Evolutionary conservation across 92 coral and sea anemone species (phyloP).

Genomic region (Hydrozoanthus gracilis): DNA sequence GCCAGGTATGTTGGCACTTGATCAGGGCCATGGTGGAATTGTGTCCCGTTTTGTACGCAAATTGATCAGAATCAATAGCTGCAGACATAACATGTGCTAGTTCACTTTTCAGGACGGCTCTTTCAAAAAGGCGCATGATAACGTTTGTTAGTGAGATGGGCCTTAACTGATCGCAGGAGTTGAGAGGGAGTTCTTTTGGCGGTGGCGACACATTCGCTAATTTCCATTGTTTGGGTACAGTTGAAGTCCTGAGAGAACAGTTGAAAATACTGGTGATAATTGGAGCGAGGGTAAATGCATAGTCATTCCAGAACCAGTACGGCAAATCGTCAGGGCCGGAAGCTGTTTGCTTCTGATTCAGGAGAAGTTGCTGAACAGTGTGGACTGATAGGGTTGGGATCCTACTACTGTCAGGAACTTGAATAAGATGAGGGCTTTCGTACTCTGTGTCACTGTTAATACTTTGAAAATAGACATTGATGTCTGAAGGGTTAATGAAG

Average conservation of each 20-base stretch:
- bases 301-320: constrained; percentile 56
- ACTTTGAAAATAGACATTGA: constrained; percentile 54
- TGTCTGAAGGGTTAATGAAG: constrained; percentile 46
- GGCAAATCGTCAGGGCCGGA: constrained; percentile 65
- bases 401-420: constrained; percentile 54
- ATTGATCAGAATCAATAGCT: constrained; percentile 41
- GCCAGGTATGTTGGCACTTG: constrained; percentile 34
- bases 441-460: constrained; percentile 48
- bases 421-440: constrained; percentile 28
- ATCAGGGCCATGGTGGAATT: constrained; percentile 46
- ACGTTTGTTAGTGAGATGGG: constrained; percentile 53
- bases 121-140: constrained; percentile 51
- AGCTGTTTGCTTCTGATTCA: constrained; percentile 40
- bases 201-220: constrained; percentile 37
- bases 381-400: constrained; percentile 43
- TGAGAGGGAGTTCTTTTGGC: constrained; percentile 48
- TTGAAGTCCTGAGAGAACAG: constrained; percentile 52
- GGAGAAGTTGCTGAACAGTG: constrained; percentile 35
- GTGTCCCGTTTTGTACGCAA: constrained; percentile 45
- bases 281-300: constrained; percentile 51
- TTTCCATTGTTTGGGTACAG: constrained; percentile 55
- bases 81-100: neutral
- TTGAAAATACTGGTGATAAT: constrained; percentile 58
- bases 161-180: constrained; percentile 39
- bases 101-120: constrained; percentile 8